Evolutionary conservation across 2,797 vertebrate genomes (phyloP).

Genomic region (Paratrypauchen microcephalus): DNA sequence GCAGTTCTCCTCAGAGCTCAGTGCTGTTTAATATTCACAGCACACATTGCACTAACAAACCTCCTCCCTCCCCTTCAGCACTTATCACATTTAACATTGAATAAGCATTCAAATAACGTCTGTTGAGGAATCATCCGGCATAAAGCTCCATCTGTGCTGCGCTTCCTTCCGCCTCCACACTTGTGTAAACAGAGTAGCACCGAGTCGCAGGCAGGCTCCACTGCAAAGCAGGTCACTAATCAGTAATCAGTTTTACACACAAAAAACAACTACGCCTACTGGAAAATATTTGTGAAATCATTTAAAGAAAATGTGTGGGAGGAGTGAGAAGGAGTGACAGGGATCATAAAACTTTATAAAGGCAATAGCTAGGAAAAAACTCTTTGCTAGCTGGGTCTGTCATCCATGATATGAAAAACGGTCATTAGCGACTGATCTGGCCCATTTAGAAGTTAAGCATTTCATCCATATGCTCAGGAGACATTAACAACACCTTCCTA

Average conservation of each 20-base stretch:
- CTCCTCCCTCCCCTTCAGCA: constrained; percentile 30
- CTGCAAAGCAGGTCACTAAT: constrained; percentile 61
- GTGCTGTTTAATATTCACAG: constrained; percentile 60
- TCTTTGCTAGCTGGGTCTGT: not conserved
- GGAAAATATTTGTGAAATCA: constrained; percentile 51
- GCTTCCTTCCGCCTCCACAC: constrained; percentile 48
- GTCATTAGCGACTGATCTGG: not conserved
- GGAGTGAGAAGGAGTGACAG: not conserved
- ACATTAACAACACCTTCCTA: no score
- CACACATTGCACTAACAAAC: constrained; percentile 58
- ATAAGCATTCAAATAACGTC: constrained; percentile 74
- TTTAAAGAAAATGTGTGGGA: constrained; percentile 32
- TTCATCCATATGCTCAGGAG: not conserved
- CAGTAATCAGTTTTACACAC: constrained; percentile 56
- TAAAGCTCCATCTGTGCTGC: constrained; percentile 74
- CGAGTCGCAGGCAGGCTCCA: constrained; percentile 43
- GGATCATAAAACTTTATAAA: not conserved
- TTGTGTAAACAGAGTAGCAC: constrained; percentile 46
- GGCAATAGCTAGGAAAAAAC: not conserved
- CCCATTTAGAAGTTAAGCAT: not conserved
- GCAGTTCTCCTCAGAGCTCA: not conserved
- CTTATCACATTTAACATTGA: constrained; percentile 71
- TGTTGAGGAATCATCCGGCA: constrained; percentile 66
- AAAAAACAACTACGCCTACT: constrained; percentile 35
- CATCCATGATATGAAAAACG: not conserved